These are phyloP conservation scores for Tetrao urogallus DNA, from an alignment of 2,113 vertebrate species.

Conservation along the genomic window DNA sequence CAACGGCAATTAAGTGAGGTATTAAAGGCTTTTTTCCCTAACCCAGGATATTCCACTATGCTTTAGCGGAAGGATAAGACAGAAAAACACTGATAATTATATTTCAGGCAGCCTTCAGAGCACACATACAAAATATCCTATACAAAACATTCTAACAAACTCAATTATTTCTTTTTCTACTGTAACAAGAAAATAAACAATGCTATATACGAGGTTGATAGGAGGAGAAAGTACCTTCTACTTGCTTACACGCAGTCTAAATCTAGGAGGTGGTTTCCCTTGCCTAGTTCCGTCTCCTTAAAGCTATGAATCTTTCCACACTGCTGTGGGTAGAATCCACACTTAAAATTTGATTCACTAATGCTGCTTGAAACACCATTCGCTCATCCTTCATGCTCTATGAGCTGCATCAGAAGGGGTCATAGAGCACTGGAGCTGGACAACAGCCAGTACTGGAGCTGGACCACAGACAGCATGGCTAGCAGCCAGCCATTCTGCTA, in stretches of 20 bases:
- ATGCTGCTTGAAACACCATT: not conserved
- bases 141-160: not conserved
- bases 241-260: not conserved
- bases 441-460: constrained; percentile 8
- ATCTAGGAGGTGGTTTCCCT: not conserved
- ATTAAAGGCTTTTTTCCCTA: not conserved
- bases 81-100: not conserved
- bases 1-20: not conserved
- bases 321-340: not conserved
- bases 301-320: not conserved
- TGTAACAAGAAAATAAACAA: not conserved
- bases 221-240: not conserved
- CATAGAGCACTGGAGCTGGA: constrained; percentile 17
- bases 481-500: constrained; percentile 30
- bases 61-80: not conserved
- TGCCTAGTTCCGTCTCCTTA: not conserved
- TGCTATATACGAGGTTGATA: not conserved
- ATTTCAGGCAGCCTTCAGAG: not conserved
- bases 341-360: constrained; percentile 8
- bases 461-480: not conserved
- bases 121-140: not conserved
- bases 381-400: constrained; percentile 23
- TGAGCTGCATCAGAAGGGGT: not conserved
- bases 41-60: not conserved
- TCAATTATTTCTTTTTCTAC: not conserved